Base-by-base conservation (phyloP, 2,113 vertebrate genomes). In the Sinocyclocheilus anophthalmus region DNA sequence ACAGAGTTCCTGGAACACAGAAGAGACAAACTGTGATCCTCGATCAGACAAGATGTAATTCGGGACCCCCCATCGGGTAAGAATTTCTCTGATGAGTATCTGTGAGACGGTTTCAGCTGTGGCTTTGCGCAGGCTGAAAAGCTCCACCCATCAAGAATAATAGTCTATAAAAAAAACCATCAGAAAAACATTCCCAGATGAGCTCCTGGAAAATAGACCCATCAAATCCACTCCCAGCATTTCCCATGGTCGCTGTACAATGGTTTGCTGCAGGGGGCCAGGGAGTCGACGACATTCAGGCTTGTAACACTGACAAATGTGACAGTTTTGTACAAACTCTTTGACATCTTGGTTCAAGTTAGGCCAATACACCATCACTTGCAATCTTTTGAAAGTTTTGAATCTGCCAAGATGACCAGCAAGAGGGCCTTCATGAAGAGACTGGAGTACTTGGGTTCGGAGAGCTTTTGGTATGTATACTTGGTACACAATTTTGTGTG, bases 391-490 rank as follows among this genome's bases (percentile, higher is more conserved):
- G 24, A 6, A 55, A 1, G 75, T 77, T 83, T 85, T 30, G 59
- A 81, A 37, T 42, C 24, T 0, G 6, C 85, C 73, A 63, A 85
- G n/a, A 73, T 33, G 70, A 65, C 73, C 10, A 78, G 42, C 13
- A 3, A 55, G 22, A 33, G 48, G 24, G 12, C 18, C 48, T 77
- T 77, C 16, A 2, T n/a, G 72, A 20, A 45, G 9, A 45, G 42
- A 10, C 9, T 45, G 42, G 9, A 45, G 42, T 20, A 77, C 0
- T 30, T 10, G 9, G 18, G 2, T 2, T 55, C 18, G 8, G 3
- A 77, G 48, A 30, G 14, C 7, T 9, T 77, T 55, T 20, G 48
- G 48, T 39, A 48, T 24, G 9, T 72, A 53, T 0, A 37, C 65
- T n/a, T 83, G 45, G 11, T 69, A 37, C 6, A 72, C 20, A 11